These are phyloP conservation scores for Coecobrya sp. DNA, from an alignment of 2,888 invertebrate genomes.

Conservation along the genomic window DNA sequence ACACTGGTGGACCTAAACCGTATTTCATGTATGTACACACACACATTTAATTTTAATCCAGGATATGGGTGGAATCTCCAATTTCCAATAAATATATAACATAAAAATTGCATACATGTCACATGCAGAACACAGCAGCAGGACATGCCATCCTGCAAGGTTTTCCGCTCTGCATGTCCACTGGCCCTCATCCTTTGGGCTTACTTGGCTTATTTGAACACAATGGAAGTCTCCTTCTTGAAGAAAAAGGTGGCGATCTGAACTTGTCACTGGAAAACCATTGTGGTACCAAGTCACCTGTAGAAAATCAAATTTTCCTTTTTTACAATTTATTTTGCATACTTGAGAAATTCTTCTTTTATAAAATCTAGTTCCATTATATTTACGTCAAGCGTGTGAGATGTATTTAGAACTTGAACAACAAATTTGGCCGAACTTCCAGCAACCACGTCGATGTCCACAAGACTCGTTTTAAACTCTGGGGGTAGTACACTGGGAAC, in stretches of 20 bases:
- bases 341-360: too few species aligned
- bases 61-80: background rate
- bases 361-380: too few species aligned
- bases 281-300: conserved; percentile 77
- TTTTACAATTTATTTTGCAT: background rate
- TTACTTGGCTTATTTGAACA: conserved; percentile 78
- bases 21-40: background rate
- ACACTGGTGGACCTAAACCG: conserved; percentile 77
- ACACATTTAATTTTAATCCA: background rate
- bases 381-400: conserved; percentile 55
- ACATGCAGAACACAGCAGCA: conserved; percentile 79
- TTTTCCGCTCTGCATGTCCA: conserved; percentile 79
- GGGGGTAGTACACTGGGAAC: conserved; percentile 45
- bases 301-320: conserved; percentile 2
- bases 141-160: conserved; percentile 70
- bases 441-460: conserved; percentile 75
- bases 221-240: conserved; percentile 76
- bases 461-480: conserved; percentile 73
- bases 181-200: conserved; percentile 77
- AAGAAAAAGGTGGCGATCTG: conserved; percentile 57
- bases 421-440: conserved; percentile 78
- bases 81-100: background rate
- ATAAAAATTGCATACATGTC: conserved; percentile 54
- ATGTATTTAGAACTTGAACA: conserved; percentile 68
- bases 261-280: conserved; percentile 60